phyloP scores from a whole-genome alignment of 2,888 invertebrate species.

The Xiphydria camelus region DNA sequence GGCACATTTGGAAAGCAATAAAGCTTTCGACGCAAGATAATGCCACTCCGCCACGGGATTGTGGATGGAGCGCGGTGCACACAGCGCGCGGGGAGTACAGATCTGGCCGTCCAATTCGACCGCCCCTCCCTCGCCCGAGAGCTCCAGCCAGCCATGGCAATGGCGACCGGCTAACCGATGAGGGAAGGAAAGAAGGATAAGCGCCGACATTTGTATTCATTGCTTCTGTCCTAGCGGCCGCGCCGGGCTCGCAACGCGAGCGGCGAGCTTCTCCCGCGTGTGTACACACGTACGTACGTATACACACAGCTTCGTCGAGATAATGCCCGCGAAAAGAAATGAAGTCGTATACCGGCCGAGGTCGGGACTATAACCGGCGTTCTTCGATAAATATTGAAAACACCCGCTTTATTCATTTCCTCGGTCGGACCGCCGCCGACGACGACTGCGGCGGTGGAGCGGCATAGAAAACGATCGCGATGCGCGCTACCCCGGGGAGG shows the following conservation, averaged over 20 bases:
- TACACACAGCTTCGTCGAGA: neutral
- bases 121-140: too few species aligned
- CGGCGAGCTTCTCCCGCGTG: too few species aligned
- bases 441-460: too few species aligned
- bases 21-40: neutral
- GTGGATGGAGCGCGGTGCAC: too few species aligned
- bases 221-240: slow-evolving; percentile 14
- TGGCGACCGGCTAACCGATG: neutral
- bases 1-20: too few species aligned
- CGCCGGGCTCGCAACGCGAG: too few species aligned
- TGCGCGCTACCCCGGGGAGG: too few species aligned
- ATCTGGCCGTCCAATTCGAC: too few species aligned
- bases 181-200: slow-evolving; percentile 12
- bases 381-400: slow-evolving; percentile 1
- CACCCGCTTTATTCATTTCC: neutral
- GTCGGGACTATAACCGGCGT: neutral
- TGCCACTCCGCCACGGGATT: too few species aligned
- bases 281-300: neutral
- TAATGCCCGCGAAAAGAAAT: neutral
- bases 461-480: too few species aligned
- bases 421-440: neutral
- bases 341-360: neutral
- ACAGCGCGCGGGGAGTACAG: too few species aligned
- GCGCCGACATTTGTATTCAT: slow-evolving; percentile 16
- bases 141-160: neutral